Evolutionary conservation across 1,140 invertebrate genomes (phyloP).

Genomic region (Philopotamus ludificatus): DNA sequence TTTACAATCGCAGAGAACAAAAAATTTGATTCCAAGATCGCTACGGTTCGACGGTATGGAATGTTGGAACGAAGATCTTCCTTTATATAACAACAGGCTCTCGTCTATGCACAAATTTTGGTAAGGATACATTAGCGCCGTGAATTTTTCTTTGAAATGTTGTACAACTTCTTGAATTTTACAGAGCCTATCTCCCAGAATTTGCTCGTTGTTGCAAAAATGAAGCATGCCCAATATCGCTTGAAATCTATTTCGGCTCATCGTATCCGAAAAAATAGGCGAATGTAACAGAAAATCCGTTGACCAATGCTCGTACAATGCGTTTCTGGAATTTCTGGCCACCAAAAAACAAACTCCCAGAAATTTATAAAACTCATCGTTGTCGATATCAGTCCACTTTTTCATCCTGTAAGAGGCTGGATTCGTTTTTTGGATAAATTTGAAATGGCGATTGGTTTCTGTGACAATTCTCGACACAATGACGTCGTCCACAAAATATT

Average conservation of each 20-base stretch:
- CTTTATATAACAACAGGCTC: conserved; percentile 32
- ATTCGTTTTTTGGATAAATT: neutral
- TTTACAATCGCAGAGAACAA: conserved; percentile 32
- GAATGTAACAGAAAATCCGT: conserved; percentile 19
- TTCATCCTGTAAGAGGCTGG: neutral
- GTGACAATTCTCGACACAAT: too few species aligned
- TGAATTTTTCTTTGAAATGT: conserved; percentile 32
- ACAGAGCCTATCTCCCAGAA: conserved; percentile 10
- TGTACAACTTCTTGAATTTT: conserved; percentile 33
- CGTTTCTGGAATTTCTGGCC: conserved; percentile 23
- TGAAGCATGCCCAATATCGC: conserved; percentile 14
- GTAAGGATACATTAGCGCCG: conserved; percentile 24
- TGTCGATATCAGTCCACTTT: conserved; percentile 1
- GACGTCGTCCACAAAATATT: too few species aligned
- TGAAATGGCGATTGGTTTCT: conserved; percentile 8
- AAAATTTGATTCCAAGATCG: conserved; percentile 35
- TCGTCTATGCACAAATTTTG: conserved; percentile 39
- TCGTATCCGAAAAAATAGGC: conserved; percentile 16
- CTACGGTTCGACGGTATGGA: conserved; percentile 21
- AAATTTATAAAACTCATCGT: conserved; percentile 19
- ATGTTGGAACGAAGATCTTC: conserved; percentile 12
- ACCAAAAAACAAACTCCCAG: conserved; percentile 1
- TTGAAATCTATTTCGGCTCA: conserved; percentile 20
- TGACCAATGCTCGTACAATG: conserved; percentile 17
- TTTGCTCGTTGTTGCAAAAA: conserved; percentile 11